Conservation (phyloP, 2,113 vertebrate genomes). For the Pristiophorus japonicus region DNA sequence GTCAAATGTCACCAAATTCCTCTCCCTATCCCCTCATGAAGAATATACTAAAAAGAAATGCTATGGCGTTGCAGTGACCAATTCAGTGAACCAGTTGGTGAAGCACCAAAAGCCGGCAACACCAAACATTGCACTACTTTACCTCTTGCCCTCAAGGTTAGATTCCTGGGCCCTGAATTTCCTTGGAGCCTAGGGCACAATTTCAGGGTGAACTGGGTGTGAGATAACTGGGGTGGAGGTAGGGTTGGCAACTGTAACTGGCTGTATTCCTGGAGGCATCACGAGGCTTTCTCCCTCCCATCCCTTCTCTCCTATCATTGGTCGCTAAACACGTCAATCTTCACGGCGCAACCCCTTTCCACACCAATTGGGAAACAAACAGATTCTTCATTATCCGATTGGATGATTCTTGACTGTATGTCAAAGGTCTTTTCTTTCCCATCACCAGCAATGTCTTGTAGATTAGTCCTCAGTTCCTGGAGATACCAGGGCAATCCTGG, state of each 20-base stretch:
- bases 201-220: not conserved
- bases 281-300: not conserved
- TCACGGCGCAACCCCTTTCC: not conserved
- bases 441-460: not conserved
- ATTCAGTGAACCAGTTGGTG: not conserved
- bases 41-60: not conserved
- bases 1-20: not conserved
- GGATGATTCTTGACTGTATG: too few species aligned
- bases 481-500: not conserved
- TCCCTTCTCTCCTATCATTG: not conserved
- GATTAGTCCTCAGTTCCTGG: not conserved
- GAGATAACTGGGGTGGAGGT: not conserved
- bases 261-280: not conserved
- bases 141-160: not conserved
- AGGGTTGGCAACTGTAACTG: not conserved
- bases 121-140: not conserved
- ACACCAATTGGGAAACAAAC: not conserved
- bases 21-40: not conserved
- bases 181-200: too few species aligned
- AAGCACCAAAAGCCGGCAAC: not conserved
- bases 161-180: not conserved
- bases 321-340: not conserved
- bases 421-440: not conserved
- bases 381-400: not conserved
- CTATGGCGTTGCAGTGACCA: not conserved